These are phyloP conservation scores for Hipparchia sbordonii DNA, from an alignment of 2,888 invertebrate genomes.

Conservation along the genomic window DNA sequence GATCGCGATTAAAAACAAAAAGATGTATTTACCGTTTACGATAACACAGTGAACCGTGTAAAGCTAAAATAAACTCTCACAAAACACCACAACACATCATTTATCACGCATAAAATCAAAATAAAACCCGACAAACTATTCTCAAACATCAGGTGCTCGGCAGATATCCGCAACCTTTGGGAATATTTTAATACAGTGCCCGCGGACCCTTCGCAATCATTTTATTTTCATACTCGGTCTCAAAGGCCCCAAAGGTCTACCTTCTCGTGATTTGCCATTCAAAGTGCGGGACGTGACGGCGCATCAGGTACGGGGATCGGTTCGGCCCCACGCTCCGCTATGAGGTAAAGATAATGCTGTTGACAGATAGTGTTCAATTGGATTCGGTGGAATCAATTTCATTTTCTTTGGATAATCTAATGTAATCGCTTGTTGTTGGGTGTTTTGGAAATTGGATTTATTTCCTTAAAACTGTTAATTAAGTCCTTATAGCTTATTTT, in stretches of 20 bases:
- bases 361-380: constrained; percentile 67
- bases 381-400: constrained; percentile 64
- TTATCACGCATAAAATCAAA: constrained; percentile 62
- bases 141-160: constrained; percentile 73
- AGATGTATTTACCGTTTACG: too few species aligned
- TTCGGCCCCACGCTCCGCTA: constrained; percentile 26
- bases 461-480: too few species aligned
- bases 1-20: too few species aligned
- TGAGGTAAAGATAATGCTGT: constrained; percentile 71
- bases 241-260: constrained; percentile 76
- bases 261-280: constrained; percentile 79
- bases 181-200: constrained; percentile 77
- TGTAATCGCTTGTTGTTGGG: neutral
- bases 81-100: constrained; percentile 12
- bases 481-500: too few species aligned
- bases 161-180: constrained; percentile 58
- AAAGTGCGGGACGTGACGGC: constrained; percentile 54
- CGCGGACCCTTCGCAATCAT: constrained; percentile 76
- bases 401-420: constrained; percentile 7
- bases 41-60: neutral
- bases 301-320: constrained; percentile 44
- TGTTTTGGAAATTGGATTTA: neutral
- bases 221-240: constrained; percentile 79
- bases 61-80: neutral
- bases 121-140: constrained; percentile 62